phyloP scores from a whole-genome alignment of 2,113 vertebrate species.

The Psilopsiagon aurifrons region DNA sequence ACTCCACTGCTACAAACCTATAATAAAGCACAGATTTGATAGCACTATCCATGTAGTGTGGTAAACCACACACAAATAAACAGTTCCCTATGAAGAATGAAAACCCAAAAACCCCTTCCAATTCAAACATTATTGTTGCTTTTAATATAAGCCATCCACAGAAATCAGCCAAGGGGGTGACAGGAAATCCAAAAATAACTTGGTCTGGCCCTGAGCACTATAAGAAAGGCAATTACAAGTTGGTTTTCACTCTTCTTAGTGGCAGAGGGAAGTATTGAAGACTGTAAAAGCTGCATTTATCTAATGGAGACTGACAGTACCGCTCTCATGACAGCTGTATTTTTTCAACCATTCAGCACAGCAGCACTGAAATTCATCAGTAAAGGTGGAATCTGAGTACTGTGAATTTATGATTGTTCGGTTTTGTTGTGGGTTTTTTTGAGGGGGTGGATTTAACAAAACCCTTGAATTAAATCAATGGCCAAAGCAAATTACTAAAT shows the following conservation, averaged over 20 bases:
- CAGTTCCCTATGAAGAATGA: constrained; percentile 72
- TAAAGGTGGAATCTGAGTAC: neutral
- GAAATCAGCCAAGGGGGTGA: constrained; percentile 70
- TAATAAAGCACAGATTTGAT: constrained; percentile 77
- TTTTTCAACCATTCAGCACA: neutral
- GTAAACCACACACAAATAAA: constrained; percentile 79
- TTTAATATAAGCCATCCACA: constrained; percentile 75
- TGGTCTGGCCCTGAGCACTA: constrained; percentile 24
- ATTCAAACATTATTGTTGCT: constrained; percentile 76
- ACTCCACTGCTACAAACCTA: constrained; percentile 46
- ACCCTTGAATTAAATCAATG: constrained; percentile 17
- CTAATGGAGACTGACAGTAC: neutral
- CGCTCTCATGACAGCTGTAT: neutral
- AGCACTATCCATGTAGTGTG: constrained; percentile 71
- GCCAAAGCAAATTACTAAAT: constrained; percentile 35
- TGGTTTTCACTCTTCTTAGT: constrained; percentile 28
- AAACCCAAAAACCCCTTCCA: constrained; percentile 69
- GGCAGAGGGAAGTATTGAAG: neutral
- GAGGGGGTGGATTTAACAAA: neutral
- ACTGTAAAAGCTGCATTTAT: neutral
- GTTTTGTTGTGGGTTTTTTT: neutral
- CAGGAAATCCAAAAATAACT: constrained; percentile 77
- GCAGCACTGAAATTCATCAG: neutral
- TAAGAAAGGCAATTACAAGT: constrained; percentile 28
- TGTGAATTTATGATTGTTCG: neutral